These are phyloP conservation scores for Notothenia coriiceps DNA, from an alignment of 2,113 vertebrate species.

Conservation along the genomic window DNA sequence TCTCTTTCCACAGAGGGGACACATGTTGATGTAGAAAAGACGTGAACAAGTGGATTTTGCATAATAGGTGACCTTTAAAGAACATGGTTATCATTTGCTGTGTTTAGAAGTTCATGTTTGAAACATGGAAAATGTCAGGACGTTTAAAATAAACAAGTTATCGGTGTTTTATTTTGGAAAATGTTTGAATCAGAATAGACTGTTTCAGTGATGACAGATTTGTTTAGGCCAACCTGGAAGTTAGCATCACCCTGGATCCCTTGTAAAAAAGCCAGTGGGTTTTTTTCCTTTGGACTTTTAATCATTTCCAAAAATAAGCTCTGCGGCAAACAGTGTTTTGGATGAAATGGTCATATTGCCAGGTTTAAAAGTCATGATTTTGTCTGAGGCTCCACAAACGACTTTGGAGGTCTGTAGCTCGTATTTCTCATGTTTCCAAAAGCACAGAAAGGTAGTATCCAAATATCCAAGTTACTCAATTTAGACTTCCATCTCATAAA, in stretches of 20 bases:
- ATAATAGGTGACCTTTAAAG: too few species aligned
- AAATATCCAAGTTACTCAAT: neutral
- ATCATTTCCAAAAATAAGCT: too few species aligned
- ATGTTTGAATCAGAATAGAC: neutral
- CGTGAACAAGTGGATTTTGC: too few species aligned
- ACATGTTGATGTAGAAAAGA: too few species aligned
- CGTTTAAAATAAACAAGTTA: neutral
- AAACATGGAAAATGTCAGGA: neutral
- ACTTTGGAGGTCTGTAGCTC: neutral
- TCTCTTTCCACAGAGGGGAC: too few species aligned
- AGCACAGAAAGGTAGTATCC: neutral
- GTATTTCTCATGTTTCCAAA: neutral
- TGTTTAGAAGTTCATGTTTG: neutral
- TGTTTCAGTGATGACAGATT: neutral
- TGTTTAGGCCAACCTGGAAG: neutral
- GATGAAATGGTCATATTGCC: too few species aligned
- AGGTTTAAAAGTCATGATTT: too few species aligned
- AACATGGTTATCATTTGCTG: neutral
- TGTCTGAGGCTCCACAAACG: neutral
- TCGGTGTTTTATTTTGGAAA: neutral
- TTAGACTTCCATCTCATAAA: neutral
- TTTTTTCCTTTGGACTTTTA: neutral
- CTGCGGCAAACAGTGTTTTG: too few species aligned
- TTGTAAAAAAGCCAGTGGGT: too few species aligned
- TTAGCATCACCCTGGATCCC: neutral